Base-by-base conservation (phyloP, 2,113 vertebrate species). In the Conger conger region DNA sequence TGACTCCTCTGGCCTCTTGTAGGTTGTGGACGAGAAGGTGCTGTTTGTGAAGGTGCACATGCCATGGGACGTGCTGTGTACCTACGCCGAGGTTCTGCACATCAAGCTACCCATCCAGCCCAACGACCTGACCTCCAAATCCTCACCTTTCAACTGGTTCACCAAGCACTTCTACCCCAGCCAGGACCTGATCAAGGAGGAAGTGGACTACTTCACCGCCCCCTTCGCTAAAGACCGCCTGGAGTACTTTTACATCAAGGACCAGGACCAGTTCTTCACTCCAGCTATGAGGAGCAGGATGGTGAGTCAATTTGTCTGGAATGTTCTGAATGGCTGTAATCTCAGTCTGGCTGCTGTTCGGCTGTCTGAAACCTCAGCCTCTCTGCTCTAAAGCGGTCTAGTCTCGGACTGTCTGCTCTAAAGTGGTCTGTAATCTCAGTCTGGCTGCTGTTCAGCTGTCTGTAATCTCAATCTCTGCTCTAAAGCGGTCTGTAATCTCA, bases 271-370 rank as follows among this genome's bases (percentile, higher is more conserved):
- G 0, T 98, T 99, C 92, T 99, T 99, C 93, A 97, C 95, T 40
- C 96, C 97, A 38, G 23, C 97, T 87, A 98, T 96, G 89, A 96
- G 97, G 92, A 98, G 97, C 89, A 94, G 97, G 88, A 98, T 99
- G 92, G 98, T 96, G 91, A 93, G 95, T 94, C 42, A 11, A 4
- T 38, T 5, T 33, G 20, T n/a, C 23, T 68, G 60, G n/a, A n/a
- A n/a, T n/a, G 20, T 23, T n/a, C 60, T 57, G 15, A 57, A 20
- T 17, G 18, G 2, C 2, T 57, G 9, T 42, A 42, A 42, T 42
- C 40, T 42, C 40, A 42, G 40, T 42, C 40, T 42, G 40, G 4
- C 40, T 42, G 40, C 40, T 42, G 4, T 42, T 3, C 3, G 9
- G 40, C 40, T 42, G 40, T 42, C 4, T 42, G 40, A 5, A 42